Conservation (phyloP, 2,113 vertebrate genomes). For the Burhinus oedicnemus region DNA sequence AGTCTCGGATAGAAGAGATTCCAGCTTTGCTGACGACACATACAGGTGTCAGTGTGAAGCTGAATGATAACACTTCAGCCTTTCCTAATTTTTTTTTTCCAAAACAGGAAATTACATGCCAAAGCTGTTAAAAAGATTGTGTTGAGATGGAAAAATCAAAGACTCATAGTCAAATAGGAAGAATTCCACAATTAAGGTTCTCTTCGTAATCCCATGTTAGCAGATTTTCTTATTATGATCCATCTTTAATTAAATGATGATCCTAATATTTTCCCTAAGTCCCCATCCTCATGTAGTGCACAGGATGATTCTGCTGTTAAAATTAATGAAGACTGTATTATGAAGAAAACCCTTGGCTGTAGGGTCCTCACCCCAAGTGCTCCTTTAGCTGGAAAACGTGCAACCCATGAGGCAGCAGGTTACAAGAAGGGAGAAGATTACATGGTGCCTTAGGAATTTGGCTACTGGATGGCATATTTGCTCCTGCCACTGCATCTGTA, state of each 20-base stretch:
- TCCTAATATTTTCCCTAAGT: conserved; percentile 40
- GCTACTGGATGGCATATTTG: background rate
- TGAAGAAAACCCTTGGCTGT: background rate
- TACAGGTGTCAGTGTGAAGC: background rate
- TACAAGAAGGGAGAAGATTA: background rate
- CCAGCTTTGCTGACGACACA: background rate
- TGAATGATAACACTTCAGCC: background rate
- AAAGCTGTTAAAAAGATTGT: background rate
- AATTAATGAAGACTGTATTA: conserved; percentile 41
- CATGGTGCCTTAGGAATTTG: background rate
- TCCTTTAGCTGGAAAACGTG: background rate
- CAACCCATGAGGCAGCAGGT: background rate
- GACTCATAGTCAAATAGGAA: background rate
- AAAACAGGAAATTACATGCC: background rate
- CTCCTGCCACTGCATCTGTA: background rate
- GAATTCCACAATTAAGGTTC: background rate
- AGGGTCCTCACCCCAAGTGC: background rate
- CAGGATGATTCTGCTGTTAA: background rate
- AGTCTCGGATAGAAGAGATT: background rate
- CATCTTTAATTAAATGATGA: conserved; percentile 61
- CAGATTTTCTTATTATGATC: conserved; percentile 23
- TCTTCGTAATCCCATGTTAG: background rate
- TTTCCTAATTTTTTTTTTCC: background rate
- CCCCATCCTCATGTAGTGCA: conserved; percentile 38
- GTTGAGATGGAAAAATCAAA: background rate